A percentile compares a stretch with the other conserved stretches of the same genome.
These are phyloP conservation scores for Amphimedon queenslandica DNA, from an alignment of 37 sponge, comb jelly and placozoan genomes.

Conservation along the genomic window DNA sequence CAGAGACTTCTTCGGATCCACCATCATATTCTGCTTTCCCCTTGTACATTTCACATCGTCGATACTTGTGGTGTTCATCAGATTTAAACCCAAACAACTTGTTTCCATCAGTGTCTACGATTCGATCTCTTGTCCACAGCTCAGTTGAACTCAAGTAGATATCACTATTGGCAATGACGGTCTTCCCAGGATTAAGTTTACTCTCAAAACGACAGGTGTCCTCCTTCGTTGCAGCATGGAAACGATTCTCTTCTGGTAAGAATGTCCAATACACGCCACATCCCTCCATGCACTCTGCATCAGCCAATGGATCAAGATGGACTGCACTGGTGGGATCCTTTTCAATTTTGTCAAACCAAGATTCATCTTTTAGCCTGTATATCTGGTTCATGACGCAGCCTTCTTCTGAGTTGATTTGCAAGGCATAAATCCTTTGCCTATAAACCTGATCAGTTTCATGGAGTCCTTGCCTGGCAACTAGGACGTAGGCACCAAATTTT, in stretches of 20 bases:
- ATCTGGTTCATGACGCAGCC: not conserved
- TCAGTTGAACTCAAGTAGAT: conserved; percentile 1
- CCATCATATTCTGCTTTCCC: conserved; percentile 8
- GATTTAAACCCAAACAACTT: conserved; percentile 11
- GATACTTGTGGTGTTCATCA: conserved; percentile 8
- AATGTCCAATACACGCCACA: conserved; percentile 14
- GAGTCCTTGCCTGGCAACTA: conserved; percentile 3
- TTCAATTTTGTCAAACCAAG: conserved; percentile 1
- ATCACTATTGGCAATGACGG: conserved; percentile 11
- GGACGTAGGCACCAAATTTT: not conserved
- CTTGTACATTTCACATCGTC: not conserved
- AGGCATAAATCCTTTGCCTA: conserved; percentile 8
- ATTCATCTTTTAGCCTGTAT: conserved; percentile 19
- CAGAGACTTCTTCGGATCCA: no score
- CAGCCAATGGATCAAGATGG: not conserved
- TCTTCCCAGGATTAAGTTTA: conserved; percentile 16
- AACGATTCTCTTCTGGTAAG: not conserved
- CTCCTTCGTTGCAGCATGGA: conserved; percentile 7
- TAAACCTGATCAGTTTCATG: not conserved
- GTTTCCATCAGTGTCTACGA: conserved; percentile 14
- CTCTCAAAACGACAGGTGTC: conserved; percentile 5
- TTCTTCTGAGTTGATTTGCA: not conserved
- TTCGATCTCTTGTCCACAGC: conserved; percentile 12
- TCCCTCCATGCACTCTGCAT: conserved; percentile 14
- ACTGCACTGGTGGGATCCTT: not conserved